These are phyloP conservation scores for Ciconia stormi DNA, from an alignment of 2,113 vertebrate species.

Conservation along the genomic window DNA sequence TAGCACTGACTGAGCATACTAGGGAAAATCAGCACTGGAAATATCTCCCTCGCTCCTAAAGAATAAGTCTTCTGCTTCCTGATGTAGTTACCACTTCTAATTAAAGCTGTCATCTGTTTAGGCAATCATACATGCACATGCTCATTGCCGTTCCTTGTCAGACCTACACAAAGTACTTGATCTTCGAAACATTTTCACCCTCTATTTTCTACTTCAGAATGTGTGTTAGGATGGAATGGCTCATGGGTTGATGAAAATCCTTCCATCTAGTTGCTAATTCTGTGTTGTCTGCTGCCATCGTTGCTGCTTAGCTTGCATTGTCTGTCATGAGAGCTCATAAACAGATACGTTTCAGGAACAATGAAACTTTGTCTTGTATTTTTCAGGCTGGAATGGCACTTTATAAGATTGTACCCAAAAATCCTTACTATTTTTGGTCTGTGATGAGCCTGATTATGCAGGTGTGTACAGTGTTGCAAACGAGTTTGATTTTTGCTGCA, in stretches of 20 bases:
- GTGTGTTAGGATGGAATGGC: neutral
- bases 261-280: neutral
- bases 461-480: constrained; percentile 72
- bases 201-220: neutral
- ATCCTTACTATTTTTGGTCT: constrained; percentile 99
- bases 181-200: neutral
- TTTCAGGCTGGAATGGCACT: constrained; percentile 97
- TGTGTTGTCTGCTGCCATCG: neutral
- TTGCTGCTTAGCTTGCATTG: neutral
- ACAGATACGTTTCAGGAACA: neutral
- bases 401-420: constrained; percentile 98
- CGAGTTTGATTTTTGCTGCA: neutral
- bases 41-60: neutral
- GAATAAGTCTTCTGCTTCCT: neutral
- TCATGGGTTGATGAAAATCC: neutral
- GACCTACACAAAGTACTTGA: neutral
- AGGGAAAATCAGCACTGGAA: neutral
- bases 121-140: neutral
- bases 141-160: neutral
- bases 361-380: constrained; percentile 18
- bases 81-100: neutral
- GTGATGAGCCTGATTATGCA: constrained; percentile 99
- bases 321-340: neutral
- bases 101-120: neutral
- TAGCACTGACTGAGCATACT: neutral